Conservation (phyloP, 2,797 vertebrate genomes). For the Buceros bicornis region DNA sequence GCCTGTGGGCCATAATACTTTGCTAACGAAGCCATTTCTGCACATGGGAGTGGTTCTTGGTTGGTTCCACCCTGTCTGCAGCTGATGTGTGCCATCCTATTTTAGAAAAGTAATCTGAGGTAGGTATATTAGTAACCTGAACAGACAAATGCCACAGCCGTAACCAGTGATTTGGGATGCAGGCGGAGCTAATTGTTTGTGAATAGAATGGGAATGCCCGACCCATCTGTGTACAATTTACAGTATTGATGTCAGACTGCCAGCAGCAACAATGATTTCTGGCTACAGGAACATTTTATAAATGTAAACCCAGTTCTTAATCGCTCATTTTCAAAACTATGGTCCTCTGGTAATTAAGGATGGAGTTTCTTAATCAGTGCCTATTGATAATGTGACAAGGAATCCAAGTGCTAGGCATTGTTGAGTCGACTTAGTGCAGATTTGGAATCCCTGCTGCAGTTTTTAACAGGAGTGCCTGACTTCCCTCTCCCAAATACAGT, state of each 20-base stretch:
- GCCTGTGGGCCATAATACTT: not conserved
- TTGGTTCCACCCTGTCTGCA: conserved; percentile 40
- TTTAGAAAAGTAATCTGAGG: conserved; percentile 46
- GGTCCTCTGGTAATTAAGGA: not conserved
- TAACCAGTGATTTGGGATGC: conserved; percentile 3
- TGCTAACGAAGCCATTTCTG: conserved; percentile 20
- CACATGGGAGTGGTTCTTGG: not conserved
- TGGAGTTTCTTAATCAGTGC: not conserved
- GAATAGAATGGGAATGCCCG: conserved; percentile 13
- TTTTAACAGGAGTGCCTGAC: not conserved
- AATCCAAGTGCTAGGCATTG: not conserved
- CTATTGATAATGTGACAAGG: not conserved
- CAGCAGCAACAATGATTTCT: not conserved
- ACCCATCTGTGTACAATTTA: not conserved
- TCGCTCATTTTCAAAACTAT: not conserved
- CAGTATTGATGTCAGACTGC: not conserved
- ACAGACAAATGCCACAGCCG: not conserved
- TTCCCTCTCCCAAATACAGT: not conserved
- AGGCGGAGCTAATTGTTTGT: not conserved
- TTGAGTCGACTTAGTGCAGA: not conserved
- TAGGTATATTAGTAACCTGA: conserved; percentile 22
- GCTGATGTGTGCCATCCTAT: not conserved
- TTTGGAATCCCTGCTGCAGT: not conserved
- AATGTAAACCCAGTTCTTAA: not conserved
- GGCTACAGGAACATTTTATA: not conserved